phyloP scores from a whole-genome alignment of 2,797 vertebrate species.

The Gallinago nigripennis region DNA sequence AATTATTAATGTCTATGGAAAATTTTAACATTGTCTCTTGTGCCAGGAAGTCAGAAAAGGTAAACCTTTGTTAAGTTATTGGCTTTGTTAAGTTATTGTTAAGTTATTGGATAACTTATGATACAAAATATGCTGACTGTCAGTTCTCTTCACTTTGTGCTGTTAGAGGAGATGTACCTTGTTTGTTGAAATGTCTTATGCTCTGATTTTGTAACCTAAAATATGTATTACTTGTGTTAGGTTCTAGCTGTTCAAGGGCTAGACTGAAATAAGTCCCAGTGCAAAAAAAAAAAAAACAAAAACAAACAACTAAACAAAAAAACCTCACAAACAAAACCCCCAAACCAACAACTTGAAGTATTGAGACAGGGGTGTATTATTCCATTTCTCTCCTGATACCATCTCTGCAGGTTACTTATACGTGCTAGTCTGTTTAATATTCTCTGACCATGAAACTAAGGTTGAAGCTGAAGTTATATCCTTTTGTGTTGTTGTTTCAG shows the following conservation, averaged over 20 bases:
- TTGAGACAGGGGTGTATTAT: neutral
- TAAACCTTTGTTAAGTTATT: too few species aligned
- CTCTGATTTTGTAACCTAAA: neutral
- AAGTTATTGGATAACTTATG: neutral
- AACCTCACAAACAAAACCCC: neutral
- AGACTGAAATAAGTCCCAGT: neutral
- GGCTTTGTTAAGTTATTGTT: too few species aligned
- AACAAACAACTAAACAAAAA: neutral
- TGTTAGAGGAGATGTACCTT: neutral
- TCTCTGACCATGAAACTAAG: neutral
- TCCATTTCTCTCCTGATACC: neutral
- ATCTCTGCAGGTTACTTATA: neutral
- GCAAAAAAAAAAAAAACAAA: neutral
- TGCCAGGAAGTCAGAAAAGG: neutral
- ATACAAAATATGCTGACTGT: neutral
- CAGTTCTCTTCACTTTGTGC: neutral
- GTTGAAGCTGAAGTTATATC: neutral
- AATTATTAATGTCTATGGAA: neutral
- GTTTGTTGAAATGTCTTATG: neutral
- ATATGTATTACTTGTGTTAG: neutral
- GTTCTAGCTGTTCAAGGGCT: neutral
- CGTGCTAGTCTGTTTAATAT: neutral
- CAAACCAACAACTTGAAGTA: neutral
- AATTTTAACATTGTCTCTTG: neutral
- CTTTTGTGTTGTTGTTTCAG: neutral